phyloP scores from a whole-genome alignment of 2,888 invertebrate genomes.

The Stramonita haemastoma region DNA sequence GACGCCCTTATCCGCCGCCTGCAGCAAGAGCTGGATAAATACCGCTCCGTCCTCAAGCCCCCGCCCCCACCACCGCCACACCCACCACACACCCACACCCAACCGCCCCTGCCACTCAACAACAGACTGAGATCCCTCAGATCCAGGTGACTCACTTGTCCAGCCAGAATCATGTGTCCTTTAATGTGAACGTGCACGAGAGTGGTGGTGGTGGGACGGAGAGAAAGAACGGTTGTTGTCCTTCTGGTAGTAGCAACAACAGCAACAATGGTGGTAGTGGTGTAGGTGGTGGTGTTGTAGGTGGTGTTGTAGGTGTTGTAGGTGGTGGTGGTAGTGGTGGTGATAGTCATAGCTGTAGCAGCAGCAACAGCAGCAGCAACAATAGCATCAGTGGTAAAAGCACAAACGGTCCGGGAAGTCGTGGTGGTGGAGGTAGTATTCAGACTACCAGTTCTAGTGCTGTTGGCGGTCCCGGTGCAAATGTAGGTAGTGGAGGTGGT shows the following conservation, averaged over 20 bases:
- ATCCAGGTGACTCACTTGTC: slow-evolving; percentile 25
- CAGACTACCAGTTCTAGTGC: neutral
- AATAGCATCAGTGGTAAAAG: neutral
- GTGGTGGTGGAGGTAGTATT: neutral
- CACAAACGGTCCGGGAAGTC: neutral
- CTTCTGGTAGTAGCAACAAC: no score
- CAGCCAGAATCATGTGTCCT: slow-evolving; percentile 24
- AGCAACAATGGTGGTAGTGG: no score
- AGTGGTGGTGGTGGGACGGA: neutral
- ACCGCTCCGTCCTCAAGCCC: slow-evolving; percentile 66
- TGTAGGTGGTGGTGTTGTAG: no score
- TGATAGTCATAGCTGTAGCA: neutral
- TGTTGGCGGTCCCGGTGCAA: neutral
- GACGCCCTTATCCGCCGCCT: slow-evolving; percentile 73
- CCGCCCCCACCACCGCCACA: slow-evolving; percentile 38
- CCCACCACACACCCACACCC: slow-evolving; percentile 33
- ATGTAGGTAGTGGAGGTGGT: neutral
- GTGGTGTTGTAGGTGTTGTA: no score
- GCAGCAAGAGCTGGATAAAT: slow-evolving; percentile 74
- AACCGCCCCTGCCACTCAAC: neutral
- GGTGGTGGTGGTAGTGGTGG: no score
- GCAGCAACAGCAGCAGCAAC: slow-evolving; percentile 1
- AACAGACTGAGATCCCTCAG: slow-evolving; percentile 45
- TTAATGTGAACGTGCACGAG: neutral
- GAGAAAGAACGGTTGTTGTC: no score